Evolutionary conservation across 2,113 vertebrate species (phyloP).

Genomic region (Oreochromis niloticus): DNA sequence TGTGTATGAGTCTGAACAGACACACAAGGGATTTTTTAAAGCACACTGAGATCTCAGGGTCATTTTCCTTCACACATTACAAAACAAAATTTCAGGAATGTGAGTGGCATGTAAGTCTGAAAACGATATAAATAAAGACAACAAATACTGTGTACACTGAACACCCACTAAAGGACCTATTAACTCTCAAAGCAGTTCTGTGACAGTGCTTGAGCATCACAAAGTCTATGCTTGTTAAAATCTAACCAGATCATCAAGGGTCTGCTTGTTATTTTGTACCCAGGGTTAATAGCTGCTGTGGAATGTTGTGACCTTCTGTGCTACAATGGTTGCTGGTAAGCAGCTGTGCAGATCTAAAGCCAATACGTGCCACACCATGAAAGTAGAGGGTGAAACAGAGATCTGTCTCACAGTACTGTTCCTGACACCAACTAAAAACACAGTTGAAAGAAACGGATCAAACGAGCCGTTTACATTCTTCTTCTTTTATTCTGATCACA

Average conservation of each 20-base stretch:
- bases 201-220: background rate
- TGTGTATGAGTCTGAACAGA: background rate
- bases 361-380: background rate
- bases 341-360: background rate
- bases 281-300: background rate
- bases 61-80: background rate
- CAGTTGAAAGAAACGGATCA: background rate
- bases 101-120: background rate
- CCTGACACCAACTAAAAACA: background rate
- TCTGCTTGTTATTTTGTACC: slow-evolving; percentile 10
- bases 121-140: background rate
- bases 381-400: background rate
- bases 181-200: background rate
- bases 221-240: slow-evolving; percentile 4
- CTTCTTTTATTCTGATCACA: background rate
- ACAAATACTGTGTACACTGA: background rate
- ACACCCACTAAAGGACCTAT: background rate
- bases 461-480: background rate
- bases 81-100: background rate
- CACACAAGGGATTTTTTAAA: background rate
- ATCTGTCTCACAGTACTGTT: background rate
- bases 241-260: background rate
- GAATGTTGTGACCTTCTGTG: background rate
- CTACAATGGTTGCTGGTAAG: background rate
- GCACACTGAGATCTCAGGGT: background rate